Percentiles rank a stretch among this genome's conserved stretches.
phyloP scores from a whole-genome alignment of 2,113 vertebrate species.

The Castor canadensis region DNA sequence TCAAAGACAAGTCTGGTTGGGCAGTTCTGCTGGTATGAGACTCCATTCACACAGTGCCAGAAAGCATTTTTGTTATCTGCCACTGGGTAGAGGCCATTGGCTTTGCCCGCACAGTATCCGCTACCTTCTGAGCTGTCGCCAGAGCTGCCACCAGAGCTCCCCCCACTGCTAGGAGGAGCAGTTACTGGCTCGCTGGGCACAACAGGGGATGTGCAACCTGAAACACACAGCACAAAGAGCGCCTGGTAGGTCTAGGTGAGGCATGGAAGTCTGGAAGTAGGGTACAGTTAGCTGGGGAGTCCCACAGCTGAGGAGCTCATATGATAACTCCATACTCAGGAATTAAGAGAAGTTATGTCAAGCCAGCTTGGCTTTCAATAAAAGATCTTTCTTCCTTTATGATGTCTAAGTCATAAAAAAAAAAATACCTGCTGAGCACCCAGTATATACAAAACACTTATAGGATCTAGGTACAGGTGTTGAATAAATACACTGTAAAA shows the following conservation, averaged over 20 bases:
- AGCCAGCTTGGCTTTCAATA: not conserved
- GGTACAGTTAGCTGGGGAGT: not conserved
- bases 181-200: slow-evolving; percentile 70
- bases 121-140: slow-evolving; percentile 73
- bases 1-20: slow-evolving; percentile 80
- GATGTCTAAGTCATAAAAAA: not conserved
- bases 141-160: slow-evolving; percentile 43
- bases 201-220: slow-evolving; percentile 73
- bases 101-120: slow-evolving; percentile 85
- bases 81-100: slow-evolving; percentile 83
- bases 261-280: not conserved
- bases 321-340: not conserved
- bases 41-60: slow-evolving; percentile 79
- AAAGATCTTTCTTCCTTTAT: not conserved
- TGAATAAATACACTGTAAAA: not conserved
- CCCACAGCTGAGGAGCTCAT: not conserved
- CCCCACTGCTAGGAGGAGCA: slow-evolving; percentile 26
- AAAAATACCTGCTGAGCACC: not conserved
- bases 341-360: not conserved
- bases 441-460: not conserved
- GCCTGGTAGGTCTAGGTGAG: not conserved
- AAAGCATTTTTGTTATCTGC: slow-evolving; percentile 80
- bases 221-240: not conserved
- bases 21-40: slow-evolving; percentile 72
- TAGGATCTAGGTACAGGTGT: not conserved